Percentiles rank a stretch among this genome's conserved stretches.
Conservation (phyloP, 2,113 vertebrate species). For the Hystrix cristata region DNA sequence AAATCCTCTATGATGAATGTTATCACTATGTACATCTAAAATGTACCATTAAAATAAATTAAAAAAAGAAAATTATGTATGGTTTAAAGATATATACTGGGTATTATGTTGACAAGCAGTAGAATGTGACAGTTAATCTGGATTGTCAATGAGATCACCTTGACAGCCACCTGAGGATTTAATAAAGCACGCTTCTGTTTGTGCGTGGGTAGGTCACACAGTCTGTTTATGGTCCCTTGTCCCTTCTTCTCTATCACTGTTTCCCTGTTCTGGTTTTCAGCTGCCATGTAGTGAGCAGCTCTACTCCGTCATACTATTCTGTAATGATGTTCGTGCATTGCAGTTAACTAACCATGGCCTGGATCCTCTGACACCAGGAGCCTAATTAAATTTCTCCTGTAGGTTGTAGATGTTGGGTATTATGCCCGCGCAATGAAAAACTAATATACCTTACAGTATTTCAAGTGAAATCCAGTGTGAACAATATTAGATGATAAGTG, state of each 20-base stretch:
- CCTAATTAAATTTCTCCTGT: background rate
- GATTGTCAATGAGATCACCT: background rate
- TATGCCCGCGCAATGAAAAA: background rate
- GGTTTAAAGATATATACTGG: background rate
- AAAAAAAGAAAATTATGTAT: too few species aligned
- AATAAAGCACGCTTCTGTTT: background rate
- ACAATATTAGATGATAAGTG: background rate
- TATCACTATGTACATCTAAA: too few species aligned
- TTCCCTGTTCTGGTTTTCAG: background rate
- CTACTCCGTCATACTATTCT: accelerated
- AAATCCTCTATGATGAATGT: too few species aligned
- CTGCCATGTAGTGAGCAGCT: background rate
- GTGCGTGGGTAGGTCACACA: background rate
- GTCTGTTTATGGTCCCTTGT: too few species aligned
- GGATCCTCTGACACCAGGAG: background rate
- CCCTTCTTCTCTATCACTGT: background rate
- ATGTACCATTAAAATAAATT: too few species aligned
- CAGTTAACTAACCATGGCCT: too few species aligned
- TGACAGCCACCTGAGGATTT: background rate
- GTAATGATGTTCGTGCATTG: background rate
- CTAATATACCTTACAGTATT: background rate
- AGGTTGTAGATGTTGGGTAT: background rate
- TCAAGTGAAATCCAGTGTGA: background rate
- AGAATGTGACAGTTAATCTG: background rate
- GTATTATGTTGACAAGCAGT: background rate